These are phyloP conservation scores for Gerris lacustris DNA, from an alignment of 2,888 invertebrate species.

Conservation along the genomic window DNA sequence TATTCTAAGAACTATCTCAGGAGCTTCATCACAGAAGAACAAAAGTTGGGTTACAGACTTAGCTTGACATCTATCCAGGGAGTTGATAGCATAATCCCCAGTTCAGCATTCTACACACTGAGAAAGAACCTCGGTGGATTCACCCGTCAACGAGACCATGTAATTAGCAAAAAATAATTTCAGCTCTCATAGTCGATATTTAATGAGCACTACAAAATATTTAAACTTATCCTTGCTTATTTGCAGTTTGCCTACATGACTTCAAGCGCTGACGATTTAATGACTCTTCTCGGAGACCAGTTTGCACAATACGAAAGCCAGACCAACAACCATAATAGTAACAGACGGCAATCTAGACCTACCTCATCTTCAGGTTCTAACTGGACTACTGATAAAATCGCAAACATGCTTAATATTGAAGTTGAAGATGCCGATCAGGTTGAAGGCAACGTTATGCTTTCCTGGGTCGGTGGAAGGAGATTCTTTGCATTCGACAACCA, in stretches of 20 bases:
- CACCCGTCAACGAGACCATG: slow-evolving; percentile 28
- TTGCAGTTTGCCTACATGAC: slow-evolving; percentile 35
- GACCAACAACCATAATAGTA: not conserved
- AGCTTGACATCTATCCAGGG: slow-evolving; percentile 42
- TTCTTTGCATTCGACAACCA: slow-evolving; percentile 45
- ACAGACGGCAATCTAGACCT: not conserved
- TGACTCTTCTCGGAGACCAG: slow-evolving; percentile 21
- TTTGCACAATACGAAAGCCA: slow-evolving; percentile 11
- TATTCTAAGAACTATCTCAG: slow-evolving; percentile 27
- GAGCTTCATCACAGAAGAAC: slow-evolving; percentile 28
- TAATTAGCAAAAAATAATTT: slow-evolving; percentile 23
- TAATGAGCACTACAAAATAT: not conserved
- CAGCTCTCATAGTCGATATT: not conserved
- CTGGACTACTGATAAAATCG: slow-evolving; percentile 45
- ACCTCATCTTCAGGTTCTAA: slow-evolving; percentile 13
- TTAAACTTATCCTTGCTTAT: not conserved
- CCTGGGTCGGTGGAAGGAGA: slow-evolving; percentile 39
- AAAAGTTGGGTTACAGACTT: slow-evolving; percentile 39
- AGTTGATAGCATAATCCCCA: slow-evolving; percentile 46
- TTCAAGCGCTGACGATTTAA: slow-evolving; percentile 39
- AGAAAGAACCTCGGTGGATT: slow-evolving; percentile 36
- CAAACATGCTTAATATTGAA: slow-evolving; percentile 46
- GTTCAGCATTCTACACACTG: slow-evolving; percentile 34
- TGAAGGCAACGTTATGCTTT: slow-evolving; percentile 43
- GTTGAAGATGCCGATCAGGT: slow-evolving; percentile 42